Evolutionary conservation across 30 jellyfish, hydroid and myxozoan species (phyloP).

Genomic region (Aurelia aurita complex sp. Pacific): DNA sequence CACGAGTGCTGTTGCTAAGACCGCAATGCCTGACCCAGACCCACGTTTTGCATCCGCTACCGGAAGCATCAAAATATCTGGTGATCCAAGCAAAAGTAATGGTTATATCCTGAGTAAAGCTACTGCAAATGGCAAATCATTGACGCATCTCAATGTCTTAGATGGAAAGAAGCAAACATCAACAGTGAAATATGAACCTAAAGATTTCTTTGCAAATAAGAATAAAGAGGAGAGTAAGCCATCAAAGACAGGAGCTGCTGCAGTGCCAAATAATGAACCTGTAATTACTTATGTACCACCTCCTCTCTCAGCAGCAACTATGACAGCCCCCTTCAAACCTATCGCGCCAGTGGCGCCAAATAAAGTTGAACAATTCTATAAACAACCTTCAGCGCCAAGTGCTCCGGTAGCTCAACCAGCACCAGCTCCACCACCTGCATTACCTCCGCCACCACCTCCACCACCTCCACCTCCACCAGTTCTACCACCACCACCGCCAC

Average conservation of each 20-base stretch:
- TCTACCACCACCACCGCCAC: constrained; percentile 60
- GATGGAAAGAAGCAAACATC: constrained; percentile 49
- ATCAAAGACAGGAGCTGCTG: constrained; percentile 11
- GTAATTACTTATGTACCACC: constrained; percentile 32
- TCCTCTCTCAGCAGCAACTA: constrained; percentile 13
- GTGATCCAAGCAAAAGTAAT: constrained; percentile 78
- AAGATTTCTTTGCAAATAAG: constrained; percentile 7
- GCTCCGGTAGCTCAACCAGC: constrained; percentile 85
- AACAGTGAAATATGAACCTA: constrained; percentile 34
- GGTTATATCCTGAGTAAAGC: constrained; percentile 87
- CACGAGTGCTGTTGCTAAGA: constrained; percentile 79
- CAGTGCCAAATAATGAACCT: constrained; percentile 37
- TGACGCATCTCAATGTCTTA: constrained; percentile 56
- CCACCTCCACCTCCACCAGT: constrained; percentile 48
- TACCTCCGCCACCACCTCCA: constrained; percentile 86
- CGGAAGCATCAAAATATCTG: constrained; percentile 79
- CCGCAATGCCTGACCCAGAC: constrained; percentile 89
- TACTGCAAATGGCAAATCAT: constrained; percentile 83
- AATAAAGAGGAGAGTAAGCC: constrained; percentile 8
- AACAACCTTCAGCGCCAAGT: constrained; percentile 43
- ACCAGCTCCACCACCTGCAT: constrained; percentile 85
- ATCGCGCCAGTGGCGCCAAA: constrained; percentile 18
- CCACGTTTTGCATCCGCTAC: constrained; percentile 87
- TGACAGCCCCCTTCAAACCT: constrained; percentile 41
- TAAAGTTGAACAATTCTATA: constrained; percentile 12